Percentiles rank a stretch among this genome's conserved stretches.
Evolutionary conservation across 2,888 invertebrate genomes (phyloP).

Genomic region (Pseudococcus jackbeardsleyi): DNA sequence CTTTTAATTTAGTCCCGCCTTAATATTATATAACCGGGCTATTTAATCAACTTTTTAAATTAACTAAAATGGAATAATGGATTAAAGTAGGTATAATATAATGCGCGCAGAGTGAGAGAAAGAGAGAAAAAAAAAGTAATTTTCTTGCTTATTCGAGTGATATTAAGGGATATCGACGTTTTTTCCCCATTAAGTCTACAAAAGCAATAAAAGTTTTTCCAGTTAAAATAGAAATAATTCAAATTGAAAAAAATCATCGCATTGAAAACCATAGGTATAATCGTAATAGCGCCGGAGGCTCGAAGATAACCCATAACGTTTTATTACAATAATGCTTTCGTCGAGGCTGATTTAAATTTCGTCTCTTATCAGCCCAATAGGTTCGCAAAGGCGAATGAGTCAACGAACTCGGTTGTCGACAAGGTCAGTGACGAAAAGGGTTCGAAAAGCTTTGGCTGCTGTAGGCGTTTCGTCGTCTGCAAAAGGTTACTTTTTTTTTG

Average conservation of each 20-base stretch:
- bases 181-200: slow-evolving; percentile 52
- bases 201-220: slow-evolving; percentile 52
- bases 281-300: not conserved
- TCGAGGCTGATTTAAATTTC: slow-evolving; percentile 27
- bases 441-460: not conserved
- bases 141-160: slow-evolving; percentile 55
- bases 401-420: slow-evolving; percentile 7
- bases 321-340: slow-evolving; percentile 26
- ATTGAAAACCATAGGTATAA: not conserved
- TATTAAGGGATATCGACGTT: slow-evolving; percentile 54
- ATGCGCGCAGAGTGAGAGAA: not conserved
- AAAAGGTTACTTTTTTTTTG: too few relatives aligned
- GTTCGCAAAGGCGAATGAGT: not conserved
- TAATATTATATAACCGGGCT: slow-evolving; percentile 54
- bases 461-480: too few relatives aligned
- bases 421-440: not conserved
- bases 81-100: slow-evolving; percentile 55
- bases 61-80: slow-evolving; percentile 55
- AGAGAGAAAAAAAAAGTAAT: slow-evolving; percentile 42
- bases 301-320: slow-evolving; percentile 34
- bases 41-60: slow-evolving; percentile 55
- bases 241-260: slow-evolving; percentile 41
- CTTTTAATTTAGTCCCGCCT: slow-evolving; percentile 55
- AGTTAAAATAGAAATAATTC: slow-evolving; percentile 47
- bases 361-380: not conserved